Evolutionary conservation across 92 coral and sea anemone species (phyloP), one percentile per base, ranked within the genome.

Genomic region (Epizoanthus scotinus): DNA sequence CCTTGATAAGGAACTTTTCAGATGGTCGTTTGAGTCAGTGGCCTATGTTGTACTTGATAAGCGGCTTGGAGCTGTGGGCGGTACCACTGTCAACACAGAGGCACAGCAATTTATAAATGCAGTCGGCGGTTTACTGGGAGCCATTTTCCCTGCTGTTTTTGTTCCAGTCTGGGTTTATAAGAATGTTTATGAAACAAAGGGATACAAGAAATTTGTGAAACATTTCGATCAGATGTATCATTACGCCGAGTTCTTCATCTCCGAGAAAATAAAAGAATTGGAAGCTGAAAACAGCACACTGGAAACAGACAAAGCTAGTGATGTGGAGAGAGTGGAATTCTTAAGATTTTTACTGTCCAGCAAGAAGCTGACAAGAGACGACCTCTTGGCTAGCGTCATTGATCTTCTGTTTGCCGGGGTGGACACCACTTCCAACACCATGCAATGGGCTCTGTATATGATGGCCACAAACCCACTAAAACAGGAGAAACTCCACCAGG

Each of bases 21-120:
- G 88, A 40, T 92, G 94, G 94, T 87, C 97, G 58, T 92, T 92
- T 44, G 97, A 92, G 58, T 89, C 94, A 19, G 87, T 90, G 0
- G 71, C 90, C 0, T 81, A 24, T 21, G 84, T 87, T 59, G 75
- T 92, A 14, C 85, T 92, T 25, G 89, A 90, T 53, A 85, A 77
- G 73, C 67, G 94, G 64, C 78, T 92, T 62, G 90, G 97, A n/a
- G 79, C 86, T 24, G 65, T 92, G 52, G 87, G 62, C 7, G 84
- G 84, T 10, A 34, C 18, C 24, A 29, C 67, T 5, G 59, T 78
- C 52, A 69, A 87, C 60, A 58, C 86, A 28, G 86, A 90, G 21
- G 88, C 88, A 1, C 79, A 82, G 52, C 84, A 84, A 21, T 87
- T 92, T 56, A 84, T 90, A 18, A 42, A 28, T 17, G 82, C 88